Evolutionary conservation across 92 coral and sea anemone species (phyloP), one percentile per base, ranked within the genome.

Genomic region (Pocillopora grandis): DNA sequence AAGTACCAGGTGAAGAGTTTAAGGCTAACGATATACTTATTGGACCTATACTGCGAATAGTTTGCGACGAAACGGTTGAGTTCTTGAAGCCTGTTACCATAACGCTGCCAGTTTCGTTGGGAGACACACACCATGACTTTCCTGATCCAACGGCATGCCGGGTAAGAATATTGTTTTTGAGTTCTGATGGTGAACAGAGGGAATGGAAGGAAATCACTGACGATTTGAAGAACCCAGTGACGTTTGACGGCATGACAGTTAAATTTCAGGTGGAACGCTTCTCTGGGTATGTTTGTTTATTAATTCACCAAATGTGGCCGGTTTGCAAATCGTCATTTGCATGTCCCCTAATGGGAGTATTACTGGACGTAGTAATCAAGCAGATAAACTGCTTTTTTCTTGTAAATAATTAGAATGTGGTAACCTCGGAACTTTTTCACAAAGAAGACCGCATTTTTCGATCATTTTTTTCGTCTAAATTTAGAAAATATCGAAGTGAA

Each of bases 11-110:
- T 65, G 80, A 83, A 16, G 66, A 76, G 75, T 64, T 75, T 19
- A 35, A 23, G 7, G 81, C 2, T 17, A 19, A 52, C 19, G 56
- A 83, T 5, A 15, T 83, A 33, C 35, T 52, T 15, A 21, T 65
- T 62, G 87, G 80, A 23, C 87, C 87, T 17, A 42, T 83, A 15
- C 57, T 83, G 19, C 80, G 67, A 23, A 83, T 83, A n/a, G 12
- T 9, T 21, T 62, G 73, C 63, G 21, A 63, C 11, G 33, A 64
- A 10, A 31, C 18, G 17, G 74, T 49, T 15, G 59, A 42, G n/a
- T 83, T 83, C 59, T 64, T 31, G 37, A 83, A 49, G 75, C 81
- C 87, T 9, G 87, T 83, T 17, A 75, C 87, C 36, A 74, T 83
- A 5, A 72, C 52, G 74, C 18, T 83, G 48, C 87, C 87, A 63